Base-by-base conservation (phyloP, 1,140 invertebrate genomes). In the Asobara japonica region DNA sequence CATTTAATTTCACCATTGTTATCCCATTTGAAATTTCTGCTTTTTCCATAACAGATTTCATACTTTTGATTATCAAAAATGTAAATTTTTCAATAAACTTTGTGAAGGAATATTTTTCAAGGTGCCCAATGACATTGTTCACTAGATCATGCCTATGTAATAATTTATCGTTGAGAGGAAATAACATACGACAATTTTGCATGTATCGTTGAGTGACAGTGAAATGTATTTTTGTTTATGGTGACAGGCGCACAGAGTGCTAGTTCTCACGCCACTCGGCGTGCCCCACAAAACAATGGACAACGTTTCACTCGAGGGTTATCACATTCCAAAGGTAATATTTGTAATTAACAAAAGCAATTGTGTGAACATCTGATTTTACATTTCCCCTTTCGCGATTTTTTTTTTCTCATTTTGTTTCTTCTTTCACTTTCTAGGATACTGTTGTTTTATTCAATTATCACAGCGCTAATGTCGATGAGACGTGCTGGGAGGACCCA, bases 391-490 rank as follows among this genome's bases (percentile, higher is more conserved):
- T 45, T n/a, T 31, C 36, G 48, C 69, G 2, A 60, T 45, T 30
- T 73, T 62, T 13, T n/a, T n/a, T 33, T 20, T 45, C 11, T 20
- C n/a, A n/a, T 71, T 8, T 48, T 4, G 13, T 45, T 29, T 25
- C 31, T 38, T 29, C n/a, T 65, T 68, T 73, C 66, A 67, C 36
- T 80, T 69, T 86, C 72, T 73, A 92, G 91, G 90, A 90, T n/a
- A 92, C 93, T 0, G 88, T 91, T 30, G 78, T 95, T 13, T 83
- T 95, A 62, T 85, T 92, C 0, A 92, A 92, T 76, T 82, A 93
- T 18, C 90, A 92, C 83, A 91, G 91, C 20, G 85, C 92, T 0
- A 91, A 94, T 77, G 91, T 92, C 76, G 93, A 95, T 76, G 75
- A 85, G 45, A 76, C 81, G 1, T 86, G 91, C 74, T 95, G 93